Base-by-base conservation (phyloP, 2,113 vertebrate genomes). In the Spea bombifrons region DNA sequence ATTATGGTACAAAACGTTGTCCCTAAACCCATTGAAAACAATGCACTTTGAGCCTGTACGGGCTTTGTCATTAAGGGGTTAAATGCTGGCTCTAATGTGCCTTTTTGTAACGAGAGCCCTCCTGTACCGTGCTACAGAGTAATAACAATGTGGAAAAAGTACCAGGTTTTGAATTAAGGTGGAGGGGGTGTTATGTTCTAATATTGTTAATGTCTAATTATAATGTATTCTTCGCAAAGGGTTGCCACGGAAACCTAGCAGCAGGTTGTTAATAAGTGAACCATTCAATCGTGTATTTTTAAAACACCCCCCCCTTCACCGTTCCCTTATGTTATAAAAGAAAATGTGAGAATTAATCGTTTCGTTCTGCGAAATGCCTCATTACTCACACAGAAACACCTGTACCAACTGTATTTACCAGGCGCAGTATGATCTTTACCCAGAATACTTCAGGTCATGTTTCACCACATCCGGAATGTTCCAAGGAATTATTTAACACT, bases 191-290 rank as follows among this genome's bases (percentile, higher is more conserved):
- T 50, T 3, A 6, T 45, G 64, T 52, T 55, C 7, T 44, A 55
- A 5, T 45, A 52, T 65, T 17, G 65, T 75, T 17, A 43, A 15
- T 53, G 73, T 55, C 64, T 47, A 67, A 75, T 75, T 75, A 73
- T 78, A 72, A 55, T 73, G 49, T 43, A 3, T 70, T 65, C 69
- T 65, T 66, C 65, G n/a, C 69, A 66, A 66, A 73, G 43, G 57
- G 69, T 73, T 78, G 69, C 59, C 69, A 78, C 3, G 61, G 76
- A 63, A 78, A 78, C 61, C 4, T 30, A 50, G 17, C 76, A 50
- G 69, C 69, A 57, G 47, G 30, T 66, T 66, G 68, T 66, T 72
- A 78, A 78, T 78, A 71, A 72, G 76, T 72, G 66, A 66, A 78
- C 76, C 59, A 66, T 73, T 64, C 59, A 65, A 71, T 72, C 68